These are phyloP conservation scores for Oikopleura dioica DNA, from an alignment of 23 tunicate genomes.

Conservation along the genomic window DNA sequence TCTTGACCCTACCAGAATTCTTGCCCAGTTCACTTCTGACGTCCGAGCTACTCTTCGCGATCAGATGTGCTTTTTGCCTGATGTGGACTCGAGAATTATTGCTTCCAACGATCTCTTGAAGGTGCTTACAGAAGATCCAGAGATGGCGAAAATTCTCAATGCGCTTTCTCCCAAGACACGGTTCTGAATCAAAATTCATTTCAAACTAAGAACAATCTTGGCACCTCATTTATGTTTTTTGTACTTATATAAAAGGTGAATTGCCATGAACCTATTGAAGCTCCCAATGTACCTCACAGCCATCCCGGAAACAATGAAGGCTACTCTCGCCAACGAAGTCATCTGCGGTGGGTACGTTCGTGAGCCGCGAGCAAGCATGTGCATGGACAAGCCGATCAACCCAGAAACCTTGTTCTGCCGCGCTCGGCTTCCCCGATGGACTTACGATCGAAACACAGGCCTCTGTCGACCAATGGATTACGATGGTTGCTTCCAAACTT, in stretches of 20 bases:
- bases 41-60: neutral
- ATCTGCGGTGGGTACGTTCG: neutral
- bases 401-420: constrained; percentile 6
- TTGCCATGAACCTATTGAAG: too few relatives aligned
- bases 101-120: constrained; percentile 6
- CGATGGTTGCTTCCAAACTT: neutral
- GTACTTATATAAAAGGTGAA: too few relatives aligned
- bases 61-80: neutral
- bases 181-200: too few relatives aligned
- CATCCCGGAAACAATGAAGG: neutral
- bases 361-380: neutral
- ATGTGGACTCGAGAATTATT: neutral
- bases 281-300: neutral
- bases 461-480: neutral
- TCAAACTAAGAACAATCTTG: too few relatives aligned
- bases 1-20: neutral
- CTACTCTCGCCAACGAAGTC: neutral
- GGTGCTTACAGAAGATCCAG: neutral
- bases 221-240: too few relatives aligned
- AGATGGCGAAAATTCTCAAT: neutral
- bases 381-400: neutral
- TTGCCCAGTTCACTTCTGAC: neutral
- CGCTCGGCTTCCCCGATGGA: neutral
- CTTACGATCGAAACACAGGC: neutral
- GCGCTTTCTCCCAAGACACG: too few relatives aligned